phyloP scores from a whole-genome alignment of 2,797 vertebrate genomes.

The Pseudochromis fuscus region DNA sequence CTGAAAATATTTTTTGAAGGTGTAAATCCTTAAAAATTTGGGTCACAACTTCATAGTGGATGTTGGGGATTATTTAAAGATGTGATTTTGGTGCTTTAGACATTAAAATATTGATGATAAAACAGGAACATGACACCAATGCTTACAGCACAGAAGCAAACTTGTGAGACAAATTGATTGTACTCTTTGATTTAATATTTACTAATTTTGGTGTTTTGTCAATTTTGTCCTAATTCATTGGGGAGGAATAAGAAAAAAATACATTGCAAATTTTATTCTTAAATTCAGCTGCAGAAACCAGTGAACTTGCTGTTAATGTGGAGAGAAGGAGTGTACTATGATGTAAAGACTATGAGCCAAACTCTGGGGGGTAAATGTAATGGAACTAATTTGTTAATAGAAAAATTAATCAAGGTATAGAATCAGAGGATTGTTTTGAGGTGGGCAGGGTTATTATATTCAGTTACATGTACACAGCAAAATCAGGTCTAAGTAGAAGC shows the following conservation, averaged over 20 bases:
- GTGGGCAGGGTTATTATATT: slow-evolving; percentile 21
- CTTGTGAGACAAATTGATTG: no score
- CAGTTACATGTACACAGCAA: slow-evolving; percentile 27
- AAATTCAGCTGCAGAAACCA: not conserved
- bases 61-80: not conserved
- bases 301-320: not conserved
- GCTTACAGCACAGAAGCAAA: no score
- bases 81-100: not conserved
- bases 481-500: slow-evolving; percentile 52
- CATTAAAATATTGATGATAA: no score
- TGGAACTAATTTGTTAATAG: slow-evolving; percentile 41
- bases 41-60: not conserved
- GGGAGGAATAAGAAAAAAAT: not conserved
- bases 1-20: not conserved
- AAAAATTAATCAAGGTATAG: slow-evolving; percentile 32
- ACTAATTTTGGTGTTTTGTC: no score
- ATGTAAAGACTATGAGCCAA: slow-evolving; percentile 12
- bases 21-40: not conserved
- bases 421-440: slow-evolving; percentile 25
- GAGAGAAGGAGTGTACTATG: not conserved
- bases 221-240: no score
- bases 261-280: not conserved
- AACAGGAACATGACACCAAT: no score
- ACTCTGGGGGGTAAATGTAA: slow-evolving; percentile 4
- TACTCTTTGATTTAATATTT: no score